Evolutionary conservation across 1,140 invertebrate species (phyloP), one percentile per base, ranked within the genome.

Genomic region (Calephelis nemesis): DNA sequence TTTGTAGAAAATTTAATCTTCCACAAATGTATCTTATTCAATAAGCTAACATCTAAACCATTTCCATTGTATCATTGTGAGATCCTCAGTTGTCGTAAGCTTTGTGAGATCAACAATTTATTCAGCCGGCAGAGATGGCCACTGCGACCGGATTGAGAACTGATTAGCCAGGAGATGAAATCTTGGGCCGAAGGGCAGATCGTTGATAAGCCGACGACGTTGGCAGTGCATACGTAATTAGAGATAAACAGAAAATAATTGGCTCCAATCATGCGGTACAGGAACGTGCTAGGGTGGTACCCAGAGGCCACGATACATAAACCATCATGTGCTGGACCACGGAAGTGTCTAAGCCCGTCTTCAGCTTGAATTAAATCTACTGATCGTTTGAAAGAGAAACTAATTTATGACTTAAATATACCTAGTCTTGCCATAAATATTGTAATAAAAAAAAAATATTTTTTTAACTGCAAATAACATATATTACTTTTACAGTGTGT

Each of bases 201-300:
- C 67, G 65, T 45, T 74, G 87, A 90, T 90, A 88, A 90, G 76
- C 50, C 77, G 76, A 68, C 82, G 76, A 86, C 85, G 84, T 86
- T 82, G 82, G 85, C 85, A 85, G 88, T 82, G 86, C 82, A 89
- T 90, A 83, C 86, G 86, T 91, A 91, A 91, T 91, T 91, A 91
- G 88, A 90, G 86, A 88, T 88, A 89, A 90, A 91, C 88, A 87
- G 85, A 91, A 91, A 91, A 90, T 91, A 91, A 91, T 91, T 91
- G 88, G 88, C 87, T 80, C 74, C 84, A 84, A 91, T 90, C 88
- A 88, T 81, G 83, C 77, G 82, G 79, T 79, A 84, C 79, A 72
- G 73, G 76, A 80, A 84, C 84, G 83, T 85, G 84, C 81, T 73
- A 65, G 75, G 79, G 76, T 75, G 78, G 81, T 65, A 60, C 69